Evolutionary conservation across 92 coral and sea anemone genomes (phyloP).

Genomic region (Metridium senile): DNA sequence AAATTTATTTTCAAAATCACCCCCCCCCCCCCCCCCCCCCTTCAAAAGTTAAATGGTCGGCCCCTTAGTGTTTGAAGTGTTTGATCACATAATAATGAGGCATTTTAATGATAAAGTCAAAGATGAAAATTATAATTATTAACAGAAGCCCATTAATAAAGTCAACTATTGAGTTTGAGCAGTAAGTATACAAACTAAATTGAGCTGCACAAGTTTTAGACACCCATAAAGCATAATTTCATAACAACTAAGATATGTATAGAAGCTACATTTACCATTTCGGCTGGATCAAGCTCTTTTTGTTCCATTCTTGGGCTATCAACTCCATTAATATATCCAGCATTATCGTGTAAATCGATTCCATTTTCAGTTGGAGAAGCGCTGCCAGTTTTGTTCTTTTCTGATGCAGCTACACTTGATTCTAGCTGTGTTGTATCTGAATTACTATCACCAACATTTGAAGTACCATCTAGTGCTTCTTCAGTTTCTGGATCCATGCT

Average conservation of each 20-base stretch:
- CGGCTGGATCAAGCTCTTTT: conserved; percentile 69
- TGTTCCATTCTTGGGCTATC: conserved; percentile 58
- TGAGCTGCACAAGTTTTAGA: too few species aligned
- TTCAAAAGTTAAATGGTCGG: too few species aligned
- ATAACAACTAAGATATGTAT: too few species aligned
- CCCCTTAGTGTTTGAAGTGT: too few species aligned
- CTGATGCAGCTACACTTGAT: conserved; percentile 58
- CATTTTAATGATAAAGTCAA: too few species aligned
- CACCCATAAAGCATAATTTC: background rate
- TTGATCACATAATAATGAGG: too few species aligned
- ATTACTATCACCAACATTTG: conserved; percentile 51
- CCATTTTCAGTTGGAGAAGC: conserved; percentile 76
- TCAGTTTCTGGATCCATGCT: conserved; percentile 71
- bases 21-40: too few species aligned
- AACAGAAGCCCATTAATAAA: too few species aligned
- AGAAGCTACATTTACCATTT: conserved; percentile 48
- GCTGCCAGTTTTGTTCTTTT: conserved; percentile 72
- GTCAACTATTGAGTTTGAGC: too few species aligned
- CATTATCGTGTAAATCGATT: conserved; percentile 48
- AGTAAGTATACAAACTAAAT: background rate
- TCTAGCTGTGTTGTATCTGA: conserved; percentile 64
- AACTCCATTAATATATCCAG: conserved; percentile 51
- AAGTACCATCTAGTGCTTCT: conserved; percentile 53
- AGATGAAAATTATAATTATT: too few species aligned
- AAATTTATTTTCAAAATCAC: too few species aligned